Conservation (phyloP, 2,113 vertebrate species). For the Noturus placidus region DNA sequence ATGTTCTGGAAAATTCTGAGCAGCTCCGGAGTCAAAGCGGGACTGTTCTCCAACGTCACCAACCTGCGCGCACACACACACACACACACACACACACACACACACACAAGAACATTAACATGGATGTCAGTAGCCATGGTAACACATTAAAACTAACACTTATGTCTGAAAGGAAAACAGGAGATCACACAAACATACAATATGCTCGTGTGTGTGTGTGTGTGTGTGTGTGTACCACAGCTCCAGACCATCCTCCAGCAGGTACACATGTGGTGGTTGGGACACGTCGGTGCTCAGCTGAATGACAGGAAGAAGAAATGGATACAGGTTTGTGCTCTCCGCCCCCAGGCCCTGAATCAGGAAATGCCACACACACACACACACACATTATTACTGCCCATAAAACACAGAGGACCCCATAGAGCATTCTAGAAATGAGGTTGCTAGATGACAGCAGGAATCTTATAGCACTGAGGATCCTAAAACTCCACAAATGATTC, state of each 20-base stretch:
- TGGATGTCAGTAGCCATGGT: slow-evolving; percentile 33
- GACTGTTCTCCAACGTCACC: slow-evolving; percentile 93
- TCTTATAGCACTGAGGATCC: background rate
- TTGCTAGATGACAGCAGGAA: background rate
- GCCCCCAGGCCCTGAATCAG: slow-evolving; percentile 86
- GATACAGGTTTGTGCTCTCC: slow-evolving; percentile 94
- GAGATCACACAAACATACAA: background rate
- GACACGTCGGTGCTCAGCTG: slow-evolving; percentile 96
- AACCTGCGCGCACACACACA: slow-evolving; percentile 75
- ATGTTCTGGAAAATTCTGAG: slow-evolving; percentile 97
- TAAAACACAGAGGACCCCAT: background rate
- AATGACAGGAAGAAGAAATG: slow-evolving; percentile 96
- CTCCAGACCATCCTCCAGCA: slow-evolving; percentile 96
- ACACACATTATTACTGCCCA: background rate
- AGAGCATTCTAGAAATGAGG: background rate
- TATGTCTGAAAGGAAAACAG: background rate
- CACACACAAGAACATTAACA: background rate
- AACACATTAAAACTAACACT: slow-evolving; percentile 17
- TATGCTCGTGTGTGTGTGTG: background rate
- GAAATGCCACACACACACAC: background rate
- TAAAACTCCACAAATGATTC: background rate
- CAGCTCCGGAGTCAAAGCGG: slow-evolving; percentile 86
- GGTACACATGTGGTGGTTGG: slow-evolving; percentile 96
- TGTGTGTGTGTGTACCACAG: slow-evolving; percentile 78
- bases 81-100: slow-evolving; percentile 22